These are phyloP conservation scores for Caretta caretta DNA, from an alignment of 2,113 vertebrate genomes.

Conservation along the genomic window DNA sequence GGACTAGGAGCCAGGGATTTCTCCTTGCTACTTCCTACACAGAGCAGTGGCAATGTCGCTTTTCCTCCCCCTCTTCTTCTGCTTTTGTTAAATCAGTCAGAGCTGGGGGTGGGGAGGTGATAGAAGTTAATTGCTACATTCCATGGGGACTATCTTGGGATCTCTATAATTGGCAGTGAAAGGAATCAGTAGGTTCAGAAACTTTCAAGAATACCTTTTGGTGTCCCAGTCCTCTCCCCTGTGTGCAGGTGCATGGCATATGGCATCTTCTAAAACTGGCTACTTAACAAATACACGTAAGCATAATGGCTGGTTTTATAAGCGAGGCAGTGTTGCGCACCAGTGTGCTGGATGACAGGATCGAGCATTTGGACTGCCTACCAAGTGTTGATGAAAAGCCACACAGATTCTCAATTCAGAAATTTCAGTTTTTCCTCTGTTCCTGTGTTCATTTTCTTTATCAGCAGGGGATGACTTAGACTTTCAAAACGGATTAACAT, in stretches of 20 bases:
- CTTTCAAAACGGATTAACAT: conserved; percentile 73
- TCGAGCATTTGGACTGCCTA: conserved; percentile 53
- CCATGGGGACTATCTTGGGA: neutral
- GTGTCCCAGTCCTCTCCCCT: neutral
- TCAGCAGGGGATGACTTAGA: conserved; percentile 66
- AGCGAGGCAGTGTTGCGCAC: neutral
- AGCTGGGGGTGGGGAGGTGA: conserved; percentile 11
- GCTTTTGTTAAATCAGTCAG: conserved; percentile 15
- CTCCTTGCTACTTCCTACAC: neutral
- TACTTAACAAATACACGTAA: neutral
- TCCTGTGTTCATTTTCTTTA: conserved; percentile 71
- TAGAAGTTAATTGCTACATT: neutral
- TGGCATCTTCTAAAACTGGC: conserved; percentile 22
- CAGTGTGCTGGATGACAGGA: conserved; percentile 17
- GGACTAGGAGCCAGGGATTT: neutral
- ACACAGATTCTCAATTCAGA: conserved; percentile 61
- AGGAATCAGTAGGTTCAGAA: conserved; percentile 35
- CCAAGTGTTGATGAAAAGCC: conserved; percentile 60
- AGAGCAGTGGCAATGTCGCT: neutral
- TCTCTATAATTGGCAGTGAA: conserved; percentile 42
- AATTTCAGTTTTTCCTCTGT: conserved; percentile 57
- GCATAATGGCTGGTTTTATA: neutral
- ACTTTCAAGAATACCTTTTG: conserved; percentile 12
- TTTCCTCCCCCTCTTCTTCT: conserved; percentile 12
- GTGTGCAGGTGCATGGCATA: neutral